A percentile compares a stretch with the other conserved stretches of the same genome.
Evolutionary conservation across 2,113 vertebrate genomes (phyloP).

Genomic region (Pedionomus torquatus): DNA sequence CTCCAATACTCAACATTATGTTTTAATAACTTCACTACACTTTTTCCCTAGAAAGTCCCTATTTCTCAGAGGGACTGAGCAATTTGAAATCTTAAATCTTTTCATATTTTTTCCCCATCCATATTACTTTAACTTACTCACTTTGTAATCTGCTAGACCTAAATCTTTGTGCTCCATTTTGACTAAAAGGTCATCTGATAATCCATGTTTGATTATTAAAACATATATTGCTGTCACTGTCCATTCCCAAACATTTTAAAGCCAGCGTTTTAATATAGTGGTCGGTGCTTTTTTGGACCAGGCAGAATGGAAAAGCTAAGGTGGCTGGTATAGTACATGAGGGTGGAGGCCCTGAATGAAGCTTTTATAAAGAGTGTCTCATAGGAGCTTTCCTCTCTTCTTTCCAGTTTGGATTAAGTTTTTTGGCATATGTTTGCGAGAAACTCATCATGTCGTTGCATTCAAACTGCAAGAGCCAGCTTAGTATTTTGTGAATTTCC

Average conservation of each 20-base stretch:
- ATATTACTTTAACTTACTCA: background rate
- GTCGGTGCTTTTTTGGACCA: background rate
- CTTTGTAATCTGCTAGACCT: background rate
- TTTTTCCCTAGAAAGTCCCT: background rate
- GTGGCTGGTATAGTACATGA: slow-evolving; percentile 11
- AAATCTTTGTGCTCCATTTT: background rate
- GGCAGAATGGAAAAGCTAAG: slow-evolving; percentile 50
- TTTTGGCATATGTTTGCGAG: background rate
- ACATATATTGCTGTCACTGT: background rate
- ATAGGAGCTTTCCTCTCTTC: slow-evolving; percentile 23
- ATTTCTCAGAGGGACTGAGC: background rate
- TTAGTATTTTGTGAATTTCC: background rate
- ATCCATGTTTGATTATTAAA: background rate
- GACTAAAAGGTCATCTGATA: background rate
- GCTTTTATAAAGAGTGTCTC: slow-evolving; percentile 30
- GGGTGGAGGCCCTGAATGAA: slow-evolving; percentile 59
- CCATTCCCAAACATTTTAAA: background rate
- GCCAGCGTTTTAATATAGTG: background rate
- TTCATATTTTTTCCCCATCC: background rate
- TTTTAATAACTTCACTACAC: background rate
- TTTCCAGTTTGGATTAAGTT: slow-evolving; percentile 39
- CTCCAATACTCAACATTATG: background rate
- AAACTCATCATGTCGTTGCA: slow-evolving; percentile 25
- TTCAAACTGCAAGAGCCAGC: background rate
- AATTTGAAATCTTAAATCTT: background rate